A percentile compares a stretch with the other conserved stretches of the same genome.
These are phyloP conservation scores for Laspeyria flexula DNA, from an alignment of 2,888 invertebrate genomes.

Conservation along the genomic window DNA sequence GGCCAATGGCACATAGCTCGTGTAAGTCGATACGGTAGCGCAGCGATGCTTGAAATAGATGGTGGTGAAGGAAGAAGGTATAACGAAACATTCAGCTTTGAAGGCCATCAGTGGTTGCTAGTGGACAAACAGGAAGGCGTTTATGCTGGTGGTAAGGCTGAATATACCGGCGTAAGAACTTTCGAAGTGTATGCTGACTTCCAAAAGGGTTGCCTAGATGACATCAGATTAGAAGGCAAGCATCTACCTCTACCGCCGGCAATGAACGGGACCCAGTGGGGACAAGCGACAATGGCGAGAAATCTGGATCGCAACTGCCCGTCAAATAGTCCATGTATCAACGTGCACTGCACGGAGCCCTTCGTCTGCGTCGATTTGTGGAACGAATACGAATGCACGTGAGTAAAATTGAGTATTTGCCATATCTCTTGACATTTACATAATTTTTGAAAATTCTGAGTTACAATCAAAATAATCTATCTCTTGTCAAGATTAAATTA, in stretches of 20 bases:
- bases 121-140: conserved; percentile 98
- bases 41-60: conserved; percentile 96
- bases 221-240: conserved; percentile 95
- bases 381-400: conserved; percentile 99
- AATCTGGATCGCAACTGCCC: conserved; percentile 97
- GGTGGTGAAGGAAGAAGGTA: conserved; percentile 97
- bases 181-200: conserved; percentile 98
- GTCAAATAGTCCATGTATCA: conserved; percentile 97
- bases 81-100: conserved; percentile 96
- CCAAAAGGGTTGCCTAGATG: conserved; percentile 93
- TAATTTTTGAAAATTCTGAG: too few relatives aligned
- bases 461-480: too few relatives aligned
- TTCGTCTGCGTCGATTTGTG: conserved; percentile 98
- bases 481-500: too few relatives aligned
- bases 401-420: conserved; percentile 78
- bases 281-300: conserved; percentile 97
- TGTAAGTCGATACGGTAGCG: conserved; percentile 96
- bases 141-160: conserved; percentile 97
- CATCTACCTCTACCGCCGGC: conserved; percentile 97
- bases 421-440: not conserved
- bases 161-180: conserved; percentile 96
- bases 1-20: conserved; percentile 99
- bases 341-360: conserved; percentile 96
- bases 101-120: conserved; percentile 96
- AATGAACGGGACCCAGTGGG: conserved; percentile 98